Conservation (phyloP, 2,888 invertebrate genomes). For the Sussaba pulchella region DNA sequence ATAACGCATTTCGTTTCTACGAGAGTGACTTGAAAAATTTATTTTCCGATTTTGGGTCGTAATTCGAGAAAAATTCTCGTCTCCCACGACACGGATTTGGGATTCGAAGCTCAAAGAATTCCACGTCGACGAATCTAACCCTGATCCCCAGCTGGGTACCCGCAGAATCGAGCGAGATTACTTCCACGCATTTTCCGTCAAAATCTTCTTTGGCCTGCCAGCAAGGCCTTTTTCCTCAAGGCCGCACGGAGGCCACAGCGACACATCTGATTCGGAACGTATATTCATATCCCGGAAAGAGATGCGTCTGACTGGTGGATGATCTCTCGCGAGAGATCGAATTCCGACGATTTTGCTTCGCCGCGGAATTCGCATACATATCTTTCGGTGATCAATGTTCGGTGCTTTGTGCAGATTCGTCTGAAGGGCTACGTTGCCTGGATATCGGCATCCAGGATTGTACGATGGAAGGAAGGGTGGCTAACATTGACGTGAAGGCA, state of each 20-base stretch:
- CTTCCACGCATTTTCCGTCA: slow-evolving; percentile 8
- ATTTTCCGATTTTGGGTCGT: background rate
- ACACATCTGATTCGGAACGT: background rate
- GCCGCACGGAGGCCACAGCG: background rate
- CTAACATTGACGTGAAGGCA: background rate
- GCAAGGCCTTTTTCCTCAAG: background rate
- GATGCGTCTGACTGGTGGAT: background rate
- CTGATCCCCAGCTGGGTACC: slow-evolving; percentile 7
- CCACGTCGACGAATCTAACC: slow-evolving; percentile 17
- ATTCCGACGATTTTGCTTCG: too few relatives aligned
- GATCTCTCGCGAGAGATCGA: slow-evolving; percentile 14
- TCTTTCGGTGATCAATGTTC: background rate
- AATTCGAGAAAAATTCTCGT: background rate
- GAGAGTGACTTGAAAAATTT: background rate
- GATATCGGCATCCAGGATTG: slow-evolving; percentile 3
- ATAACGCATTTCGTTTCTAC: background rate
- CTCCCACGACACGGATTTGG: background rate
- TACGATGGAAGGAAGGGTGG: background rate
- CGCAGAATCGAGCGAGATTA: slow-evolving; percentile 12
- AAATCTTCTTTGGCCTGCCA: background rate
- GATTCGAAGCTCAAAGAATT: background rate
- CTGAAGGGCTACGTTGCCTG: slow-evolving; percentile 9
- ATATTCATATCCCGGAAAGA: too few relatives aligned
- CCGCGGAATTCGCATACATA: background rate
- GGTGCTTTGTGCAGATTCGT: slow-evolving; percentile 9